phyloP scores from a whole-genome alignment of 2,113 vertebrate species.

The Fregata magnificens region DNA sequence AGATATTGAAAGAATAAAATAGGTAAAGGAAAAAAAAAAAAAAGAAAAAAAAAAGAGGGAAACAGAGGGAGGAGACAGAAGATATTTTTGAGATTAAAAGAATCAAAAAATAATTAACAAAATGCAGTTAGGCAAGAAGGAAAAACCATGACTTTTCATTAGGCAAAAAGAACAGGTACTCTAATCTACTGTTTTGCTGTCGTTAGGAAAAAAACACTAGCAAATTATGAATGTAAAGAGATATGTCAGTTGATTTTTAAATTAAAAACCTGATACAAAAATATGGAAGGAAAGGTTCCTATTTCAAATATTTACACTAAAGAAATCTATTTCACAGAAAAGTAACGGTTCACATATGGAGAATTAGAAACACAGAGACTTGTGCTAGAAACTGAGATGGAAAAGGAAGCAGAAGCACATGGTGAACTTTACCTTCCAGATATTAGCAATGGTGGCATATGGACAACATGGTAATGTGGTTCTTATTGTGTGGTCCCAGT shows the following conservation, averaged over 20 bases:
- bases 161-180: neutral
- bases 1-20: neutral
- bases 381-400: neutral
- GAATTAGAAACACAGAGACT: neutral
- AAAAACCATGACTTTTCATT: neutral
- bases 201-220: neutral
- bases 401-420: neutral
- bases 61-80: neutral
- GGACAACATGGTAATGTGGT: neutral
- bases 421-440: neutral
- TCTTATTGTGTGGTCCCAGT: neutral
- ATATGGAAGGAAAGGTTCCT: neutral
- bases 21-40: neutral
- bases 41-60: neutral
- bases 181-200: neutral
- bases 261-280: neutral
- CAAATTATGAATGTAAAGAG: neutral
- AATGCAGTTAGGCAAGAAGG: neutral
- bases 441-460: neutral
- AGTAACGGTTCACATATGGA: neutral
- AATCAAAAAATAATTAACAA: neutral
- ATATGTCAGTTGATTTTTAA: neutral
- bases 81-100: neutral
- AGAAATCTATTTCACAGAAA: neutral
- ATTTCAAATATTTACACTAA: neutral